Percentiles rank a stretch among this genome's conserved stretches.
Conservation (phyloP, 2,113 vertebrate genomes). For the Hyperopisus bebe region DNA sequence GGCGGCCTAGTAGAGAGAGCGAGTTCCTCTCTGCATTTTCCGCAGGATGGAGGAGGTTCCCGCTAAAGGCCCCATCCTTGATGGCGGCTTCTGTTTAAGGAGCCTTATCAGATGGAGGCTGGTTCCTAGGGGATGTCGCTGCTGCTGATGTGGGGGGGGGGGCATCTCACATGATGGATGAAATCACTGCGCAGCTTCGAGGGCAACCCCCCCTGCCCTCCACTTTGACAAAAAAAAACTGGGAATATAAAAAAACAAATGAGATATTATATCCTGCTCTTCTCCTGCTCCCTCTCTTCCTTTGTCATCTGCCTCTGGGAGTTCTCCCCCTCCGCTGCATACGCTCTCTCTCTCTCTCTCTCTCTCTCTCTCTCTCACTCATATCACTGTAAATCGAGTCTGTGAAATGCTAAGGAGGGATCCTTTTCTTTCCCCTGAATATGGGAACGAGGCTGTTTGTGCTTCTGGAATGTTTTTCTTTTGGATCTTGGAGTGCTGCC, state of each 20-base stretch:
- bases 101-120: constrained; percentile 54
- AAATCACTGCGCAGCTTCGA: constrained; percentile 60
- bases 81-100: constrained; percentile 61
- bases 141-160: constrained; percentile 27
- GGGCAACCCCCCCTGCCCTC: constrained; percentile 35
- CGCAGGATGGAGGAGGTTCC: not conserved
- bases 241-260: constrained; percentile 69
- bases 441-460: constrained; percentile 69
- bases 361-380: constrained; percentile 33
- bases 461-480: constrained; percentile 64
- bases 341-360: constrained; percentile 47
- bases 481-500: constrained; percentile 71
- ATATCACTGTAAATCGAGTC: constrained; percentile 45
- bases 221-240: constrained; percentile 35
- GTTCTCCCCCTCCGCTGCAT: constrained; percentile 27
- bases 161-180: constrained; percentile 68
- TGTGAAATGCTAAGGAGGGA: constrained; percentile 69
- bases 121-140: constrained; percentile 63
- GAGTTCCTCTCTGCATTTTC: not conserved
- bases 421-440: constrained; percentile 47
- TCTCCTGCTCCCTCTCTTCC: constrained; percentile 27
- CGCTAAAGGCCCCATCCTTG: constrained; percentile 29
- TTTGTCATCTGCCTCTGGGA: constrained; percentile 19
- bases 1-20: not conserved
- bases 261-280: constrained; percentile 50